Evolutionary conservation across 2,797 vertebrate species (phyloP), one percentile per base, ranked within the genome.

Genomic region (Intellagama lesueurii): DNA sequence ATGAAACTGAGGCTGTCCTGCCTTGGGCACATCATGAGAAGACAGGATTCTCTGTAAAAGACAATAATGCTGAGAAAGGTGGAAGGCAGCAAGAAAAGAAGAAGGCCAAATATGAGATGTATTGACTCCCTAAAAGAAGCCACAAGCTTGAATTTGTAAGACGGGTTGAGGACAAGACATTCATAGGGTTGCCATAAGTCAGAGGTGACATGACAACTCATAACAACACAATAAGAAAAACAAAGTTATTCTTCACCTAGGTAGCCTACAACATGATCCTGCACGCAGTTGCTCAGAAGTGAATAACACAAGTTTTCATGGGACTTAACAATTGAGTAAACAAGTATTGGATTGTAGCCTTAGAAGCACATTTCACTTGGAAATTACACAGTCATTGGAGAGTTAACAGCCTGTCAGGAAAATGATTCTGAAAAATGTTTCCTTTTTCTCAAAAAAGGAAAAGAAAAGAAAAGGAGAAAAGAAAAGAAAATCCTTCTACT

Each of bases 341-440:
- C 35, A 69, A 47, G 2, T 35, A 83, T 47, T 17, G 26, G 44
- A 47, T n/a, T 83, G 26, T 28, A 69, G 28, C 26, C 94, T 89
- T 85, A 35, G 70, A 75, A 9, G 8, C 73, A 69, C 78, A 77
- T 81, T 92, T 93, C n/a, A 60, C 44, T 84, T 75, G 8, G 0
- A 87, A 91, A 75, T 83, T 87, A 85, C 1, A 1, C 0, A 73
- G 86, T 81, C 86, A 86, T 17, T 79, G 79, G 70, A 95, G 90
- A 93, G 90, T 95, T 91, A 95, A 95, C 60, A 88, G 69, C 16
- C 92, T 91, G 83, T 72, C 0, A 26, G 32, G 69, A 28, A 84
- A 69, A 11, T 64, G 82, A 52, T 77, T 87, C 82, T 85, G 40
- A 91, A 91, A 56, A 56, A 14, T 56, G 52, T 56, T 56, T 56